phyloP scores from a whole-genome alignment of 1,140 invertebrate genomes.

The Hyles euphorbiae region DNA sequence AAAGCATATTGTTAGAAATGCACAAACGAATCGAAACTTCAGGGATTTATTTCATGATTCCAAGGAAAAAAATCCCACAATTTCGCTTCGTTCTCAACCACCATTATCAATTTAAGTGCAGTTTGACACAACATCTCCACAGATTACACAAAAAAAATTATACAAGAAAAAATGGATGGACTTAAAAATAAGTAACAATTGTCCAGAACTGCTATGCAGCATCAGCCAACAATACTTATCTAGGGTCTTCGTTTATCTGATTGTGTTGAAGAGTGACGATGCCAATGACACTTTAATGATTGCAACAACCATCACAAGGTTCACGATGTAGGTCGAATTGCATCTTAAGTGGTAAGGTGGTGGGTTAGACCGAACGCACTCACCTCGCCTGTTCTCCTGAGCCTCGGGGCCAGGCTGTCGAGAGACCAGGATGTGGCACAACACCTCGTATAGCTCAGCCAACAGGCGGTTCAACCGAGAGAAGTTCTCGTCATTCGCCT shows the following conservation, averaged over 20 bases:
- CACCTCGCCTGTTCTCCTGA: conserved; percentile 67
- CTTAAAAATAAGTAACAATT: conserved; percentile 73
- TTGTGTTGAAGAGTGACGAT: conserved; percentile 69
- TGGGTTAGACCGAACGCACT: conserved; percentile 68
- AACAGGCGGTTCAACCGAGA: conserved; percentile 72
- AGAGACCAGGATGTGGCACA: conserved; percentile 71
- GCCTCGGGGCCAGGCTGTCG: conserved; percentile 64
- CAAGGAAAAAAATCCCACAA: conserved; percentile 18
- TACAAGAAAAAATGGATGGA: conserved; percentile 50
- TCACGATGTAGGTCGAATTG: conserved; percentile 75
- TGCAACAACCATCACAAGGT: conserved; percentile 70
- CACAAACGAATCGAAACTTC: conserved; percentile 43
- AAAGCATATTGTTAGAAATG: conserved; percentile 43
- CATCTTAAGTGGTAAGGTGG: conserved; percentile 75
- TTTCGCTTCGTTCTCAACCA: conserved; percentile 47
- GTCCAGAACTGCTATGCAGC: conserved; percentile 71
- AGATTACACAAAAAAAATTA: conserved; percentile 23
- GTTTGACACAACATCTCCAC: conserved; percentile 70
- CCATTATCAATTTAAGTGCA: conserved; percentile 73
- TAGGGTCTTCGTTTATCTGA: conserved; percentile 69
- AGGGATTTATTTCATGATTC: conserved; percentile 8
- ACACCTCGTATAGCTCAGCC: conserved; percentile 70
- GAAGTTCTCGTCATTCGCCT: conserved; percentile 71
- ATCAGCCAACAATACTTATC: conserved; percentile 71
- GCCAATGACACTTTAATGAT: conserved; percentile 70